A percentile compares a stretch with the other conserved stretches of the same genome.
phyloP scores from a whole-genome alignment of 2,888 invertebrate species.

The Orthosia incerta region DNA sequence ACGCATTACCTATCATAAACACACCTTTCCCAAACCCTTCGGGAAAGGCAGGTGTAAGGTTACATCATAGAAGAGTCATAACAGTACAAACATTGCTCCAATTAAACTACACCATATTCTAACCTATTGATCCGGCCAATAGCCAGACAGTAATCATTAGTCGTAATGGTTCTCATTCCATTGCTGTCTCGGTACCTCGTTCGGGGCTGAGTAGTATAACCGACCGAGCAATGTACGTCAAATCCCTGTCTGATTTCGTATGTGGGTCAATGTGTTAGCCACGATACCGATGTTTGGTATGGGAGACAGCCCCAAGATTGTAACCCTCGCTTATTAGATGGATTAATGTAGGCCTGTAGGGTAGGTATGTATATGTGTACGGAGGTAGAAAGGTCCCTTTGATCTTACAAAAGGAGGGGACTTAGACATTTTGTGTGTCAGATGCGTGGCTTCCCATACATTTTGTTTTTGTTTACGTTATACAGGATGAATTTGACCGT shows the following conservation, averaged over 20 bases:
- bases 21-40: constrained; percentile 36
- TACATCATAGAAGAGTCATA: constrained; percentile 21
- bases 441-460: constrained; percentile 39
- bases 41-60: constrained; percentile 5
- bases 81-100: constrained; percentile 27
- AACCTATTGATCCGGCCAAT: constrained; percentile 18
- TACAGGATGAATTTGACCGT: background rate
- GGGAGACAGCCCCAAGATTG: constrained; percentile 39
- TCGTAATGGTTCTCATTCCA: constrained; percentile 47
- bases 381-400: constrained; percentile 44
- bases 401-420: constrained; percentile 45
- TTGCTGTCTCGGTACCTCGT: constrained; percentile 14
- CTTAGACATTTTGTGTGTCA: constrained; percentile 29
- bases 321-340: constrained; percentile 59
- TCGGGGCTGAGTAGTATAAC: background rate
- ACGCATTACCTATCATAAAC: constrained; percentile 5
- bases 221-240: constrained; percentile 54
- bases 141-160: background rate
- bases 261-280: constrained; percentile 63
- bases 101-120: constrained; percentile 24
- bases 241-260: constrained; percentile 54
- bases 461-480: background rate
- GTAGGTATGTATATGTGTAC: constrained; percentile 31
- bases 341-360: constrained; percentile 47
- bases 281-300: constrained; percentile 31